These are phyloP conservation scores for Chauna torquata DNA, from an alignment of 2,113 vertebrate species.

Conservation along the genomic window DNA sequence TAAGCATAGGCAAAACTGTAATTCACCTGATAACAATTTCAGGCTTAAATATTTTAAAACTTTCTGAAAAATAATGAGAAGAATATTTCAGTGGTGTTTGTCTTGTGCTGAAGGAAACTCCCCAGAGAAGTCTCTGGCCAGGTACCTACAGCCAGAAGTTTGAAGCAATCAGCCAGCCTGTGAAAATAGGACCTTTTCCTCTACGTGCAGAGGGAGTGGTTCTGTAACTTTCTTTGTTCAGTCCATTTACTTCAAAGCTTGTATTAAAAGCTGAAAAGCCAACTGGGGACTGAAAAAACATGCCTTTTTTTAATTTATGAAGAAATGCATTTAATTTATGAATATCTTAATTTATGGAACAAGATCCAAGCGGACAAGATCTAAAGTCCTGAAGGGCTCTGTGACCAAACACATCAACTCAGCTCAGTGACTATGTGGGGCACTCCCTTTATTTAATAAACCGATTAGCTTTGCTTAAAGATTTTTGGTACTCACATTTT, in stretches of 20 bases:
- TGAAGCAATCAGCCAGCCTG: rapidly evolving
- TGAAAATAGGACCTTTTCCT: background rate
- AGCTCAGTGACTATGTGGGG: rapidly evolving
- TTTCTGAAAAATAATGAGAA: background rate
- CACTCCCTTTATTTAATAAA: background rate
- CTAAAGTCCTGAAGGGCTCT: background rate
- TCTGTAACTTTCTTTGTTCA: background rate
- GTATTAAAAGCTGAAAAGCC: background rate
- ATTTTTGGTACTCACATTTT: background rate
- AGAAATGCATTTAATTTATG: background rate
- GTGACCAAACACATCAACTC: background rate
- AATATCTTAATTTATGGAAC: background rate
- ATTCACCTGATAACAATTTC: background rate
- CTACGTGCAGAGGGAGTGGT: background rate
- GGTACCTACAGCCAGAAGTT: background rate
- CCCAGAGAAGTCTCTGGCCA: background rate
- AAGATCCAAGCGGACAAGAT: background rate
- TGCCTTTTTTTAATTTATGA: background rate
- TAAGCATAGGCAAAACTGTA: background rate
- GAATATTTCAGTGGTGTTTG: background rate
- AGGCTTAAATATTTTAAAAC: background rate
- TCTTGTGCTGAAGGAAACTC: background rate
- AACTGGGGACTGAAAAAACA: background rate
- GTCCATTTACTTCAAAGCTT: background rate
- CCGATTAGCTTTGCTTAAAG: background rate